phyloP scores from a whole-genome alignment of 2,888 invertebrate genomes.

The Bruchidius siliquastri region DNA sequence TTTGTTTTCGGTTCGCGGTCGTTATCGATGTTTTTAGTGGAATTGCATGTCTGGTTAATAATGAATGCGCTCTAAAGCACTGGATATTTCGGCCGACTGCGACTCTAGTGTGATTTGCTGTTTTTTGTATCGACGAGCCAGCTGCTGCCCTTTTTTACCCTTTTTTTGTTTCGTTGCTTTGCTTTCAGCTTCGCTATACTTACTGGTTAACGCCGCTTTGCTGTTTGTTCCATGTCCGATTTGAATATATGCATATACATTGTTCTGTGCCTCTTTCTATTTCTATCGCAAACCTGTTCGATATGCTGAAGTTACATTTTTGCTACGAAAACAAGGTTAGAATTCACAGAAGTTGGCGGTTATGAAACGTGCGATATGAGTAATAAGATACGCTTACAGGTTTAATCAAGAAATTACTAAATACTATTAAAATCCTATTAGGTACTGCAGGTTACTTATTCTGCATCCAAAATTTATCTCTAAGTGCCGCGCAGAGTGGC shows the following conservation, averaged over 20 bases:
- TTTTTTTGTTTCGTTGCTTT: background rate
- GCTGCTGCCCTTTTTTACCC: slow-evolving; percentile 23
- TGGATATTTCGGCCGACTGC: slow-evolving; percentile 38
- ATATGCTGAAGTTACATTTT: background rate
- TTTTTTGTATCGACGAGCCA: slow-evolving; percentile 30
- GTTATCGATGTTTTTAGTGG: slow-evolving; percentile 49
- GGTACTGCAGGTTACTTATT: too few relatives aligned
- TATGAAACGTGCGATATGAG: too few relatives aligned
- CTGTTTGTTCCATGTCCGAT: background rate
- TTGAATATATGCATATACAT: background rate
- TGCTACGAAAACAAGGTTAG: too few relatives aligned
- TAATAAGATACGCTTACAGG: too few relatives aligned
- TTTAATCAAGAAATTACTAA: too few relatives aligned
- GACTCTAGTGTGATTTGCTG: slow-evolving; percentile 43
- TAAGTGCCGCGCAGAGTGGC: too few relatives aligned
- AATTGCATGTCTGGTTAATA: slow-evolving; percentile 46
- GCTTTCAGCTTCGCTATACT: background rate
- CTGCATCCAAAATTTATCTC: too few relatives aligned
- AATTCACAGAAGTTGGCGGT: too few relatives aligned
- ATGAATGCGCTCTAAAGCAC: slow-evolving; percentile 39
- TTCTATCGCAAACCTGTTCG: background rate
- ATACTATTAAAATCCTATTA: too few relatives aligned
- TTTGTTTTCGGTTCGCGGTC: slow-evolving; percentile 37
- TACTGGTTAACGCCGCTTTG: background rate
- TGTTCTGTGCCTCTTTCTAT: background rate